phyloP scores from a whole-genome alignment of 2,797 vertebrate genomes.

The Chloroceryle amazona region DNA sequence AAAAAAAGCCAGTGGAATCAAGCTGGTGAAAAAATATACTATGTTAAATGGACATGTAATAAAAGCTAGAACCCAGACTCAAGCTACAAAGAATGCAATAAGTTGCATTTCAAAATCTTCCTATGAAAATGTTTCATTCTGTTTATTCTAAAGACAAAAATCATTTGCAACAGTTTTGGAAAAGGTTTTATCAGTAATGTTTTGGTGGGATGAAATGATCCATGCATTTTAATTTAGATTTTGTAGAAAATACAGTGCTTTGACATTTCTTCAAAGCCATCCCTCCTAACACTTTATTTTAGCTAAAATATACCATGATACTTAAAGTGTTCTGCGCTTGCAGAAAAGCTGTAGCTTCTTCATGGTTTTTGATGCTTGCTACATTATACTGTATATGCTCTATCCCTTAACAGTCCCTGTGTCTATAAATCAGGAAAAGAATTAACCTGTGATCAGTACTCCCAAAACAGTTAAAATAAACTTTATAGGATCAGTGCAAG shows the following conservation, averaged over 20 bases:
- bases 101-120: background rate
- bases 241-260: background rate
- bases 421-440: background rate
- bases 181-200: background rate
- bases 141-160: background rate
- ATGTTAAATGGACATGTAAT: background rate
- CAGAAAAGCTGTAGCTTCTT: background rate
- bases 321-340: background rate
- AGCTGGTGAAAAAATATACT: background rate
- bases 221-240: background rate
- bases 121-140: background rate
- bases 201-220: background rate
- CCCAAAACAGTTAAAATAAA: background rate
- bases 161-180: background rate
- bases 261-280: background rate
- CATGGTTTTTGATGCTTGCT: background rate
- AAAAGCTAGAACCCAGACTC: background rate
- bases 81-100: background rate
- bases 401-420: background rate
- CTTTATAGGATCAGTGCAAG: background rate
- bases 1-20: background rate
- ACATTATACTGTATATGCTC: background rate
- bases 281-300: background rate
- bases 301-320: background rate
- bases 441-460: slow-evolving; percentile 3